Evolutionary conservation across 2,888 invertebrate genomes (phyloP).

Genomic region (Drosophila barbarae): DNA sequence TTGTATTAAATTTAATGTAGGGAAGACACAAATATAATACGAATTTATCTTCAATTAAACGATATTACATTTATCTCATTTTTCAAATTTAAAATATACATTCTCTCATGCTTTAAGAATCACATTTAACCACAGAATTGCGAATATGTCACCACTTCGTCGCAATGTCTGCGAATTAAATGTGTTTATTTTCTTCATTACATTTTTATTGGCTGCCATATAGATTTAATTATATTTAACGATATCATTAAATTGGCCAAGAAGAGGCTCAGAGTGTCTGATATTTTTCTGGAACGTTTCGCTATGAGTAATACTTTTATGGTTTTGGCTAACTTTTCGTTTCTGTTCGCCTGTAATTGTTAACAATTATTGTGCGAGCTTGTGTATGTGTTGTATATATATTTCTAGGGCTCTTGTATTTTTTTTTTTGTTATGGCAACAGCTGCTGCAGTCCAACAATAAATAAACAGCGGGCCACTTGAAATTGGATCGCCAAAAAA

Average conservation of each 20-base stretch:
- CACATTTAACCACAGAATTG: background rate
- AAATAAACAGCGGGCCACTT: constrained; percentile 71
- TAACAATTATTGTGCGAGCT: constrained; percentile 56
- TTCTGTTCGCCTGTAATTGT: constrained; percentile 51
- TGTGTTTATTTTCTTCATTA: constrained; percentile 1
- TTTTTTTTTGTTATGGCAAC: constrained; percentile 68
- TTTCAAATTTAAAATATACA: background rate
- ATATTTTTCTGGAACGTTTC: constrained; percentile 1
- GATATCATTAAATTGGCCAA: constrained; percentile 34
- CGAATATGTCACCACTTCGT: background rate
- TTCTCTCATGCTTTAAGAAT: too few relatives aligned
- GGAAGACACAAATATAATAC: background rate
- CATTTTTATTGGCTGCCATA: background rate
- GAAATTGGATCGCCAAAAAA: constrained; percentile 76
- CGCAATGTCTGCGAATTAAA: constrained; percentile 4
- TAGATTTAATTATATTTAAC: constrained; percentile 39
- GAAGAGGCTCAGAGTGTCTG: background rate
- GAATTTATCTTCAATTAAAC: background rate
- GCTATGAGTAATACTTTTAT: constrained; percentile 18
- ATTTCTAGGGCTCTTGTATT: constrained; percentile 27
- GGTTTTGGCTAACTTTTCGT: constrained; percentile 53
- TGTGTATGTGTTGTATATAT: background rate
- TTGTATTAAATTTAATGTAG: background rate
- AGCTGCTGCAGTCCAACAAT: constrained; percentile 67
- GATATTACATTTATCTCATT: too few relatives aligned